Percentiles rank a stretch among this genome's conserved stretches.
phyloP scores from a whole-genome alignment of 2,113 vertebrate species.

The Progne subis region DNA sequence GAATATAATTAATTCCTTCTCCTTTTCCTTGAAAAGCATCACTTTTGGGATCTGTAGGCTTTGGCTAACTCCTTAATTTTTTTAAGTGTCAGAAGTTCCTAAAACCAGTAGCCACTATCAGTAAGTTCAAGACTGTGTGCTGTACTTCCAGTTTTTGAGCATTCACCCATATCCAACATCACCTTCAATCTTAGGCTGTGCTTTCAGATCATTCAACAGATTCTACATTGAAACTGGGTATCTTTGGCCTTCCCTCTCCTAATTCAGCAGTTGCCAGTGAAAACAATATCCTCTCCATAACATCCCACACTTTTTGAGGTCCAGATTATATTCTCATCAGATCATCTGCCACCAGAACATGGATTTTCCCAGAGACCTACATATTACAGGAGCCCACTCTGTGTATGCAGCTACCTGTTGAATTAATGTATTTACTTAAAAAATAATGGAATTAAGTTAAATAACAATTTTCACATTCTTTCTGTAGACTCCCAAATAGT shows the following conservation, averaged over 20 bases:
- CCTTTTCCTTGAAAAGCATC: neutral
- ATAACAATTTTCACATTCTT: neutral
- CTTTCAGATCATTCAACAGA: neutral
- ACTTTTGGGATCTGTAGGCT: neutral
- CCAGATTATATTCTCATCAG: neutral
- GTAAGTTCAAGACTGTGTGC: neutral
- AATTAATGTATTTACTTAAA: conserved; percentile 1
- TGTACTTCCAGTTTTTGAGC: neutral
- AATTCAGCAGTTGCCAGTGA: neutral
- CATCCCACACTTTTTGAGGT: neutral
- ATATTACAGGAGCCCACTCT: neutral
- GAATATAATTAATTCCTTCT: neutral
- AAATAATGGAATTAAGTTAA: neutral
- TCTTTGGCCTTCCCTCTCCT: neutral
- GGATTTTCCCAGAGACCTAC: neutral
- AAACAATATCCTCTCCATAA: neutral
- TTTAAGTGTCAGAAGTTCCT: neutral
- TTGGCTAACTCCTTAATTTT: neutral
- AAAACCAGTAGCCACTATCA: neutral
- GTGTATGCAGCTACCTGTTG: neutral
- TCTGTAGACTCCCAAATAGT: neutral
- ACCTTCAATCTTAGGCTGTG: neutral
- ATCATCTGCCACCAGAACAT: neutral
- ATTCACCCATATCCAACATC: neutral
- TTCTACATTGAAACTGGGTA: neutral